Base-by-base conservation (phyloP, 2,888 invertebrate genomes). In the Parnassius apollo region DNA sequence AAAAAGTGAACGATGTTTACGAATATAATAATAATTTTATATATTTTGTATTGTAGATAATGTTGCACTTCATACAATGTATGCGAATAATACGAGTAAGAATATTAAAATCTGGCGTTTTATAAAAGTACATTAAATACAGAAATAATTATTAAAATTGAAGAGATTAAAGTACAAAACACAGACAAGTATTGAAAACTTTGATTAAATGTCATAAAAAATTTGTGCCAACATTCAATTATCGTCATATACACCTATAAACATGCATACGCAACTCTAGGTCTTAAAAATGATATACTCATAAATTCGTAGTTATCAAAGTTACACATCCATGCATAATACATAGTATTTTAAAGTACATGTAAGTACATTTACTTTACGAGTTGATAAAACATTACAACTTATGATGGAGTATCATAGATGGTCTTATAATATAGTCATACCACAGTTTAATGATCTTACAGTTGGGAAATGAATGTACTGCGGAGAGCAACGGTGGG, bases 351-450 rank as follows among this genome's bases (percentile, higher is more conserved):
- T 25, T 55, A 22, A 61, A 42, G 57, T 65, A 66, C 59, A 54
- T 55, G 49, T 61, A 35, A 35, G 35, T 35, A 49, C 52, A 55
- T 61, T 57, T 61, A 10, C 46, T 45, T 35, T 35, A 3, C 22
- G 22, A 57, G 22, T 18, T 22, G 45, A 18, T 60, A 46, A 52
- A 46, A 12, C 56, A 57, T 50, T 54, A 50, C 63, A 67, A 58
- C 9, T 22, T 9, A 2, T 51, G 22, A 2, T 18, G 22, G 51
- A 45, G 44, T 12, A 52, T 18, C 18, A 45, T 45, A 4, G 51
- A 59, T 13, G 18, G 59, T 60, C 59, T 60, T 53, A 4, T 42
- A n/a, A 35, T 55, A 59, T 42, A 59, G 11, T n/a, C 9, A 51
- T 18, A 18, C 18, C 18, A 18, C 18, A 18, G 18, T 18, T 18